These are phyloP conservation scores for Philotrypesis tridentata DNA, from an alignment of 1,140 invertebrate species.

Conservation along the genomic window DNA sequence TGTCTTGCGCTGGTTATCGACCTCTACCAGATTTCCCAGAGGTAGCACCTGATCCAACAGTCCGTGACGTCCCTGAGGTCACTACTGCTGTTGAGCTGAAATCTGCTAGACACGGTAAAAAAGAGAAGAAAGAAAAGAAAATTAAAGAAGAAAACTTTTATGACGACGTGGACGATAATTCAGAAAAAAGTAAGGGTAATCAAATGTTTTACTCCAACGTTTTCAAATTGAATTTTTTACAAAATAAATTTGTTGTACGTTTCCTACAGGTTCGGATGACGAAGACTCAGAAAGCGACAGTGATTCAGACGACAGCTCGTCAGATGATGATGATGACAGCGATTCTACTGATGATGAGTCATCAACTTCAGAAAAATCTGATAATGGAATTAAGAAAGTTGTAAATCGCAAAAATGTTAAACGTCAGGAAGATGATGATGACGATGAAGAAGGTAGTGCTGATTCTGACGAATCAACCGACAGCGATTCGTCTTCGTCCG, in stretches of 20 bases:
- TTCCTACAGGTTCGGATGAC: conserved; percentile 63
- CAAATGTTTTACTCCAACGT: conserved; percentile 19
- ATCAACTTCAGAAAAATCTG: conserved; percentile 63
- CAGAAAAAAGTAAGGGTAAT: conserved; percentile 55
- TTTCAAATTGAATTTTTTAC: not conserved
- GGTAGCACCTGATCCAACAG: conserved; percentile 82
- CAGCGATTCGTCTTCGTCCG: conserved; percentile 53
- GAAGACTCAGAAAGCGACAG: conserved; percentile 58
- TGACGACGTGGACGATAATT: conserved; percentile 63
- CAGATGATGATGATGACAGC: conserved; percentile 63
- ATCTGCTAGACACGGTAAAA: conserved; percentile 55
- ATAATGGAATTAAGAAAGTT: conserved; percentile 52
- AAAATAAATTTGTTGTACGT: not conserved
- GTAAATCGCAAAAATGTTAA: conserved; percentile 34
- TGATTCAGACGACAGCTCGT: conserved; percentile 47
- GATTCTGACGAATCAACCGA: conserved; percentile 31
- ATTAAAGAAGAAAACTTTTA: conserved; percentile 65
- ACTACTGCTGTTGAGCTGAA: conserved; percentile 51
- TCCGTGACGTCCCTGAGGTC: conserved; percentile 84
- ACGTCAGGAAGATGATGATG: conserved; percentile 51
- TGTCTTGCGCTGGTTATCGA: conserved; percentile 88
- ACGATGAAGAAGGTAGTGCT: conserved; percentile 50
- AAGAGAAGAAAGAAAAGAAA: conserved; percentile 67
- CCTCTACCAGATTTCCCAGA: conserved; percentile 91
- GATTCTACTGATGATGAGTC: conserved; percentile 64